Evolutionary conservation across 2,888 invertebrate species (phyloP).

Genomic region (Cantharis rufa): DNA sequence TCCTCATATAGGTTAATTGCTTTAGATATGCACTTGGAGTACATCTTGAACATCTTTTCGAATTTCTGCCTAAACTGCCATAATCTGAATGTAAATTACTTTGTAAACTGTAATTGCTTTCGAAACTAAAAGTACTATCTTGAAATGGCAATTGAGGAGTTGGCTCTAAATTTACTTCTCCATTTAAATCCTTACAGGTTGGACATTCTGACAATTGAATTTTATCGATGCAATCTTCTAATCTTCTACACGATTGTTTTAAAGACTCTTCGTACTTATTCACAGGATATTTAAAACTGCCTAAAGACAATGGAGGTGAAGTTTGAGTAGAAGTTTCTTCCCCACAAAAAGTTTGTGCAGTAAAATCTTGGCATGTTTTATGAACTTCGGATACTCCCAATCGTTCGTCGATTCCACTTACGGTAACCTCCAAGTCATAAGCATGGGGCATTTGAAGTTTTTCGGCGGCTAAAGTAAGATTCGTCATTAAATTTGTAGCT

Average conservation of each 20-base stretch:
- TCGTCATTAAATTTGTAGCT: slow-evolving; percentile 52
- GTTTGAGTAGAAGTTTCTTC: slow-evolving; percentile 20
- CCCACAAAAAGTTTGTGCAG: slow-evolving; percentile 7
- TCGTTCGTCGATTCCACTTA: slow-evolving; percentile 42
- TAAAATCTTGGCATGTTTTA: slow-evolving; percentile 14
- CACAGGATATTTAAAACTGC: slow-evolving; percentile 37
- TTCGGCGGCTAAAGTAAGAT: slow-evolving; percentile 44
- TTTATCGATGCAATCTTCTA: slow-evolving; percentile 47
- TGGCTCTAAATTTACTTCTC: neutral
- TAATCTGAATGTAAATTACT: slow-evolving; percentile 53
- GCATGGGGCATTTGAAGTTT: slow-evolving; percentile 38
- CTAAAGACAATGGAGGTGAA: neutral
- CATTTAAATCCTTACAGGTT: neutral
- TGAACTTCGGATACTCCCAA: neutral
- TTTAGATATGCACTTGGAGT: slow-evolving; percentile 63
- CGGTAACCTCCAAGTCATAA: slow-evolving; percentile 49
- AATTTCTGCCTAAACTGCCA: slow-evolving; percentile 49
- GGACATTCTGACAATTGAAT: neutral
- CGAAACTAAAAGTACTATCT: neutral
- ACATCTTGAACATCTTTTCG: slow-evolving; percentile 41
- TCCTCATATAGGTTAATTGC: slow-evolving; percentile 62
- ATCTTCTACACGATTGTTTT: slow-evolving; percentile 48
- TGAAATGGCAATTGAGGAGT: neutral
- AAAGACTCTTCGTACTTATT: slow-evolving; percentile 52
- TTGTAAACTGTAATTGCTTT: slow-evolving; percentile 46